Base-by-base conservation (phyloP, 2,888 invertebrate species). In the Byasa hedistus region DNA sequence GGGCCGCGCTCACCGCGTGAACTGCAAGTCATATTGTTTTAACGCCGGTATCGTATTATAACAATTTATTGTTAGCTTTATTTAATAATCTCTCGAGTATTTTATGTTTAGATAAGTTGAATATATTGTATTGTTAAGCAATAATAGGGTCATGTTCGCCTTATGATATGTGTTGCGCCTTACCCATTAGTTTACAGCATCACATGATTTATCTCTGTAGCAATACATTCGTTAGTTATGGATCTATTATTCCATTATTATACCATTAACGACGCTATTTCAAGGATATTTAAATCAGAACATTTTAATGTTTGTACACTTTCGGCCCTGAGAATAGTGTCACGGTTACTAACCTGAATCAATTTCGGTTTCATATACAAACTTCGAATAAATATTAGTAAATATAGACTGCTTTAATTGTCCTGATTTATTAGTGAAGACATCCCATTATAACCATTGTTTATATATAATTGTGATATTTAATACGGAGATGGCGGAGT, bases 21-120 rank as follows among this genome's bases (percentile, higher is more conserved):
- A 77, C 72, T 79, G 89, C 89, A 86, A 90, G 87, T 90, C 88
- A 89, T 77, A 73, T 72, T 69, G 52, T 61, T 68, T 71, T 71
- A 69, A 69, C 72, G 69, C 64, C 65, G 62, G 66, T 71, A 70
- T 68, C 54, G 59, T 73, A 68, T 73, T 72, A 71, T 51, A 64
- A 68, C 67, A 64, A 69, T 69, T 64, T 66, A 63, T 65, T 59
- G 61, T 59, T 48, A 44, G 51, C 27, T 66, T 36, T 66, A 66
- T 54, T 66, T 66, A 52, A 54, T 54, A 44, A 57, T 51, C 65
- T 65, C 60, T 4, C 12, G 51, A 51, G 65, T 10, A 55, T 44
- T 44, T n/a, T 23, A 51, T 22, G 32, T 63, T 57, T 48, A 64
- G 32, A 48, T 44, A 54, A 54, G 52, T 54, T 54, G 15, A 22